Evolutionary conservation across 1,140 invertebrate species (phyloP).

Genomic region (Cyclina sinensis): DNA sequence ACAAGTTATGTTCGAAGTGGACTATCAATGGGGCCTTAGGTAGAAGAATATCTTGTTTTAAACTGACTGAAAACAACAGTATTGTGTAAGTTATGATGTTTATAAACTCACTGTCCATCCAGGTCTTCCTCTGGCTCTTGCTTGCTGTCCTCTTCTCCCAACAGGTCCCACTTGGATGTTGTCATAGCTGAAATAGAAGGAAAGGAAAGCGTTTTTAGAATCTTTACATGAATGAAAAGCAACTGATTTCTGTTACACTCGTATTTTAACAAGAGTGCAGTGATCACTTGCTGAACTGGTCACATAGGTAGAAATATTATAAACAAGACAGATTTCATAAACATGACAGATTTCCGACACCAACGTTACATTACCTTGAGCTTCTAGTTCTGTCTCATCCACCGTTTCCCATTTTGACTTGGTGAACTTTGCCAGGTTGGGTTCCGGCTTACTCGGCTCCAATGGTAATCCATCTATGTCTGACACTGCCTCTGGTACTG

Average conservation of each 20-base stretch:
- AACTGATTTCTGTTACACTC: neutral
- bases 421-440: slow-evolving; percentile 87
- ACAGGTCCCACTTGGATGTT: slow-evolving; percentile 94
- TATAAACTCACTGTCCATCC: slow-evolving; percentile 86
- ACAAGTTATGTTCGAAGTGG: too few relatives aligned
- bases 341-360: too few relatives aligned
- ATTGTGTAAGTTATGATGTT: too few relatives aligned
- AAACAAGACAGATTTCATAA: too few relatives aligned
- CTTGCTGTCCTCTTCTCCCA: slow-evolving; percentile 87
- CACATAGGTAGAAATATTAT: too few relatives aligned
- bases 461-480: slow-evolving; percentile 95
- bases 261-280: too few relatives aligned
- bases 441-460: slow-evolving; percentile 87
- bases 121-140: slow-evolving; percentile 84
- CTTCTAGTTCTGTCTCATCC: slow-evolving; percentile 92
- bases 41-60: too few relatives aligned
- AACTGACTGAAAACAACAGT: too few relatives aligned
- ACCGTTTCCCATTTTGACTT: slow-evolving; percentile 98
- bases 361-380: slow-evolving; percentile 91
- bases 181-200: slow-evolving; percentile 91
- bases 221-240: neutral
- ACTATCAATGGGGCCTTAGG: too few relatives aligned
- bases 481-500: slow-evolving; percentile 90
- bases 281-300: too few relatives aligned
- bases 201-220: too few relatives aligned